Percentiles rank a stretch among this genome's conserved stretches.
Conservation (phyloP, 2,797 vertebrate genomes). For the Loriculus beryllinus region DNA sequence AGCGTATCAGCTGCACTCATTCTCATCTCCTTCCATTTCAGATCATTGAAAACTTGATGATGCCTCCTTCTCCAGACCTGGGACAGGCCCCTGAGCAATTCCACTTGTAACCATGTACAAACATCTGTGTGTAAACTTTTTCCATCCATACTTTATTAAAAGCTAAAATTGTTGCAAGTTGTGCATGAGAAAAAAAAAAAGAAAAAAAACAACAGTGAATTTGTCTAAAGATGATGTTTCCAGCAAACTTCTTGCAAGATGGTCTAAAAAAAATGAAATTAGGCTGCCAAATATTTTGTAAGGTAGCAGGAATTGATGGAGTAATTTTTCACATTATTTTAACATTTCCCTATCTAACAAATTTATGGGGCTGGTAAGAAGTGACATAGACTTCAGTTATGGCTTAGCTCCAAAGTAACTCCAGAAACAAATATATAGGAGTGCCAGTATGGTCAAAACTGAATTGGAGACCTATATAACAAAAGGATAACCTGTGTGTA, state of each 20-base stretch:
- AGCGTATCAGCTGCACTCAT: rapidly evolving
- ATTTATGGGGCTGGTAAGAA: neutral
- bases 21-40: neutral
- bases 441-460: neutral
- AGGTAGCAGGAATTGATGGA: neutral
- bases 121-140: neutral
- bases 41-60: neutral
- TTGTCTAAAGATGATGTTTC: neutral
- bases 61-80: neutral
- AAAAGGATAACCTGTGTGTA: neutral
- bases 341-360: neutral
- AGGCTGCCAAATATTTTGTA: conserved; percentile 10
- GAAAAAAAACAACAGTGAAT: neutral
- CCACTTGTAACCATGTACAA: neutral
- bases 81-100: neutral
- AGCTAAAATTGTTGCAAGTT: neutral
- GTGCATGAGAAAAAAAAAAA: neutral
- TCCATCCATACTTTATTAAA: neutral
- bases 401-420: neutral
- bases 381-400: neutral
- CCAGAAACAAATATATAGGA: neutral
- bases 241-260: neutral
- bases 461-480: neutral
- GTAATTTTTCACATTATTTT: neutral
- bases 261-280: neutral